These are phyloP conservation scores for Bolinopsis microptera DNA, from an alignment of 37 sponge, comb jelly and placozoan species.

Conservation along the genomic window DNA sequence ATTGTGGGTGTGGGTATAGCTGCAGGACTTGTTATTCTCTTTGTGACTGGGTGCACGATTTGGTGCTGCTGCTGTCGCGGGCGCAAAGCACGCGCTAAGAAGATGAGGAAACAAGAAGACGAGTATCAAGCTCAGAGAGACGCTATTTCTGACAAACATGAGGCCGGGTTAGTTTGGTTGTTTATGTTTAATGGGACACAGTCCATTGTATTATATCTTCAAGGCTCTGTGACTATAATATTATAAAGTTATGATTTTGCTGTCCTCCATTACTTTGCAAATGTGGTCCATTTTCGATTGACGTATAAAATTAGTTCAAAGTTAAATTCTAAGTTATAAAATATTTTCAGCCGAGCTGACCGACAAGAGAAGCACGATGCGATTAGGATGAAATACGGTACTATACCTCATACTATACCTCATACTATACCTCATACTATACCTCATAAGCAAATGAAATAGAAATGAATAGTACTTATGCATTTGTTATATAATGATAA, in stretches of 20 bases:
- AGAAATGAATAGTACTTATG: not conserved
- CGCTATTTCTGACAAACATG: not conserved
- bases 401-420: no score
- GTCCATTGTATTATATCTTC: no score
- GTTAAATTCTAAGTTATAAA: no score
- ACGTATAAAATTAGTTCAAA: no score
- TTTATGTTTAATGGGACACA: no score
- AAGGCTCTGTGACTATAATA: no score
- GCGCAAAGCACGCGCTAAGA: not conserved
- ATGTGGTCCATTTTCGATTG: no score
- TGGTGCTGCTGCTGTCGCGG: conserved; percentile 51
- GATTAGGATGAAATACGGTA: conserved; percentile 30
- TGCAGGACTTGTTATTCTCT: not conserved
- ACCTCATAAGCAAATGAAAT: not conserved
- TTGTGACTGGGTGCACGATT: not conserved
- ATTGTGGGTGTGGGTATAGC: not conserved
- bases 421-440: no score
- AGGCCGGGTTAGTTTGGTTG: not conserved
- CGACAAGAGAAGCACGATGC: conserved; percentile 31
- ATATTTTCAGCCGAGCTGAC: not conserved
- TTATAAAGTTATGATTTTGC: no score
- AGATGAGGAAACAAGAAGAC: not conserved
- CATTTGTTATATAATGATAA: not conserved
- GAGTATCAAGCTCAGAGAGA: conserved; percentile 10
- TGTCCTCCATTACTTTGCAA: no score